phyloP scores from a whole-genome alignment of 2,888 invertebrate genomes.

The Arrhopalites spinosus region DNA sequence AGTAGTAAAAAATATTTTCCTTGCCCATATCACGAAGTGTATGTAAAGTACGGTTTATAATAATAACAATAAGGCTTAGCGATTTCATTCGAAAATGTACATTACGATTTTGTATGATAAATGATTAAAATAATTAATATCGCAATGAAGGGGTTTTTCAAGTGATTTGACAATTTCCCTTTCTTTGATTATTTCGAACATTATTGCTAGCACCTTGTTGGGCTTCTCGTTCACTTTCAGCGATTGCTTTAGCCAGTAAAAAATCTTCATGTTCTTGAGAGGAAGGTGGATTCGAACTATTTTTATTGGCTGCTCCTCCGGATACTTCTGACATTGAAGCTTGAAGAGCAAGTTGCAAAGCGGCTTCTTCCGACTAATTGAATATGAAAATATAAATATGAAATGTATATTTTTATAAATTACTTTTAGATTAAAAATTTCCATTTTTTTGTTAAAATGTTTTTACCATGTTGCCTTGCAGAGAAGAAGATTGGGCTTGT shows the following conservation, averaged over 20 bases:
- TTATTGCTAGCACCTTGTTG: slow-evolving; percentile 23
- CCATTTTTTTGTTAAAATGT: too few relatives aligned
- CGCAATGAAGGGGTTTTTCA: not conserved
- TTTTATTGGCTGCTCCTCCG: slow-evolving; percentile 52
- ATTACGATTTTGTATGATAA: too few relatives aligned
- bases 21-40: too few relatives aligned
- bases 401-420: not conserved
- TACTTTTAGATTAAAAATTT: not conserved
- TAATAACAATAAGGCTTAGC: too few relatives aligned
- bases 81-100: too few relatives aligned
- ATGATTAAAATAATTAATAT: too few relatives aligned
- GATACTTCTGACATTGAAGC: slow-evolving; percentile 65
- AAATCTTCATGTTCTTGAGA: slow-evolving; percentile 57
- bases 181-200: not conserved
- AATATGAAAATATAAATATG: not conserved
- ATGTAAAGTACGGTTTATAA: too few relatives aligned
- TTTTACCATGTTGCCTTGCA: slow-evolving; percentile 73
- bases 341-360: slow-evolving; percentile 81
- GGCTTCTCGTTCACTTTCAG: slow-evolving; percentile 56
- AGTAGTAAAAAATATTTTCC: too few relatives aligned
- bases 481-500: slow-evolving; percentile 62
- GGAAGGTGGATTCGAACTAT: slow-evolving; percentile 55
- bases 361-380: slow-evolving; percentile 81
- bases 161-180: slow-evolving; percentile 24
- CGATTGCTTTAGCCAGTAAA: slow-evolving; percentile 62